Conservation (phyloP, 2,888 invertebrate species). For the Neoscelio sp. region DNA sequence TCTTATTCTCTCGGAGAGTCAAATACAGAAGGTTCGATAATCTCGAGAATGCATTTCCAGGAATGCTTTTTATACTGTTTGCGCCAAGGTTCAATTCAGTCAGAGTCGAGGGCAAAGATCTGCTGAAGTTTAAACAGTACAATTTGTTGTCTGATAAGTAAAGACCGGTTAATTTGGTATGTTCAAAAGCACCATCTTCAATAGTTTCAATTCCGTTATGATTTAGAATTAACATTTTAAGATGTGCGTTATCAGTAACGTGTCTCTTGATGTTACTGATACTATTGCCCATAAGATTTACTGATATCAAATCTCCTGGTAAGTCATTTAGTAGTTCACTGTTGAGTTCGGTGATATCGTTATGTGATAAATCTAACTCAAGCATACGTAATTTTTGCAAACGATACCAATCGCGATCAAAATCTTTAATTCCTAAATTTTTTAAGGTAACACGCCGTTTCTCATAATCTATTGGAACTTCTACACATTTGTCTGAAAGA, state of each 20-base stretch:
- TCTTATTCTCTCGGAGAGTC: slow-evolving; percentile 70
- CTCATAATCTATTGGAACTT: slow-evolving; percentile 47
- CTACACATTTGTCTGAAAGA: slow-evolving; percentile 61
- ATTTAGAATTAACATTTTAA: slow-evolving; percentile 80
- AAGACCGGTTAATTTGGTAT: slow-evolving; percentile 75
- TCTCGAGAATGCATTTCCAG: slow-evolving; percentile 63
- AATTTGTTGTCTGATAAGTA: slow-evolving; percentile 69
- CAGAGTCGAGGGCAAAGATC: slow-evolving; percentile 71
- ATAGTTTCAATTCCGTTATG: slow-evolving; percentile 80
- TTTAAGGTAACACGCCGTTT: slow-evolving; percentile 61
- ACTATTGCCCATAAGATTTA: slow-evolving; percentile 69
- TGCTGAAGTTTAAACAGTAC: slow-evolving; percentile 67
- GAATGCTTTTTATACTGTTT: slow-evolving; percentile 69
- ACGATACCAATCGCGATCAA: slow-evolving; percentile 76
- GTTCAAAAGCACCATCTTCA: slow-evolving; percentile 80
- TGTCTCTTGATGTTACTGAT: slow-evolving; percentile 68
- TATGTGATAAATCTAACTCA: slow-evolving; percentile 70
- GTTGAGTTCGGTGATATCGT: slow-evolving; percentile 73
- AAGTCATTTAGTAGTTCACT: slow-evolving; percentile 74
- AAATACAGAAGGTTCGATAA: slow-evolving; percentile 65
- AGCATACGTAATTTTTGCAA: slow-evolving; percentile 63
- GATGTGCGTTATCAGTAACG: slow-evolving; percentile 73
- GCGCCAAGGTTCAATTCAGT: slow-evolving; percentile 59
- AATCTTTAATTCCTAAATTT: slow-evolving; percentile 69
- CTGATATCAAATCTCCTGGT: slow-evolving; percentile 67